Base-by-base conservation (phyloP, 2,888 invertebrate genomes). In the Pterostichus niger region DNA sequence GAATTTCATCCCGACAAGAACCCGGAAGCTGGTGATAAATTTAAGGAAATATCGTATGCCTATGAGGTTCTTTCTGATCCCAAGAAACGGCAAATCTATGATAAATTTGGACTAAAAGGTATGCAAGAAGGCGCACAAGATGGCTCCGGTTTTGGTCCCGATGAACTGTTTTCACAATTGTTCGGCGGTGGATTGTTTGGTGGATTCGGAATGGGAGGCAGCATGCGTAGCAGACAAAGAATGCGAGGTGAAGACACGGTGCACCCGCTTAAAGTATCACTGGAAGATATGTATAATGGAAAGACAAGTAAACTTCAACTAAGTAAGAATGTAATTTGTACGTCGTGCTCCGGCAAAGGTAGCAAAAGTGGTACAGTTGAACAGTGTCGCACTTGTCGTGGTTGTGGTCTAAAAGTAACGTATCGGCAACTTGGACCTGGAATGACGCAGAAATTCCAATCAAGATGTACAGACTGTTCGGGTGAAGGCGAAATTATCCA, bases 31-130 rank as follows among this genome's bases (percentile, higher is more conserved):
- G 98, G 96, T 82, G 98, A 98, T 89, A 96, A 95, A 91, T 98
- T 98, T 88, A 98, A 98, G 90, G 98, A 98, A 92, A 98, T 98
- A 86, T 97, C 97, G 84, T 98, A 96, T 91, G 98, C 98, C 0
- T 97, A 98, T 89, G 98, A 98, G 91, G 94, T 98, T 68, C 91
- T 98, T 78, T 97, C 97, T 10, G 96, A 98, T 91, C 93, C 96
- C 3, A 96, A 96, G 87, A 98, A 98, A 90, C 92, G 96, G 82
- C 93, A 95, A 87, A 91, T 94, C 54, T 98, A 98, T 89, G 98
- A 98, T 89, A 94, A 94, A 87, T 94, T 93, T 91, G 98, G 98
- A 5, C 89, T 98, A 85, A 96, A 96, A 88, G 98, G 97, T 0
- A 90, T 98, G 86, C 97, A 97, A 90, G 96, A 96, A 88, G 96